A percentile compares a stretch with the other conserved stretches of the same genome.
These are phyloP conservation scores for Macheiramphus alcinus DNA, from an alignment of 2,113 vertebrate genomes.

Conservation along the genomic window DNA sequence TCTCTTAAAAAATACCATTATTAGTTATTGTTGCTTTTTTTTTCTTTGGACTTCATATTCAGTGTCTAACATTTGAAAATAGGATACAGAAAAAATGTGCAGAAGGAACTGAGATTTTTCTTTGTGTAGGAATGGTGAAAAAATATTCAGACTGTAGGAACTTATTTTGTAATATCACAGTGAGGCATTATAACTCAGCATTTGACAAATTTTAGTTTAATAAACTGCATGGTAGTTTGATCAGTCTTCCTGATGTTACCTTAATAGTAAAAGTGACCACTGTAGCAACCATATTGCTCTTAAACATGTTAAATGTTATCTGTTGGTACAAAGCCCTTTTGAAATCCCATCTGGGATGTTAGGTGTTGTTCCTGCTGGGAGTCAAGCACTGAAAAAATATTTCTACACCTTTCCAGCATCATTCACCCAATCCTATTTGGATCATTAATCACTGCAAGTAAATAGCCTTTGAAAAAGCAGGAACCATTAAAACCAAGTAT, in stretches of 20 bases:
- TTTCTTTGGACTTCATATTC: background rate
- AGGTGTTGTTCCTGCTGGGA: background rate
- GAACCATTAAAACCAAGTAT: background rate
- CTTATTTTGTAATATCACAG: background rate
- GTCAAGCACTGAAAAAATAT: background rate
- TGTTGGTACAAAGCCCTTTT: background rate
- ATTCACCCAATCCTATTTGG: background rate
- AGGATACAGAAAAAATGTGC: background rate
- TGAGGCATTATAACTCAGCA: background rate
- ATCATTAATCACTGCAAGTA: background rate
- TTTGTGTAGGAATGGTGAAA: background rate
- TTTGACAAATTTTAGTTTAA: background rate
- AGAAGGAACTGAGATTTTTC: background rate
- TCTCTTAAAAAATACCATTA: background rate
- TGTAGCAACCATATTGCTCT: background rate
- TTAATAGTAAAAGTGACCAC: background rate
- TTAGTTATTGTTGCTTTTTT: background rate
- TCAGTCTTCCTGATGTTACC: background rate
- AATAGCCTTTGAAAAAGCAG: background rate
- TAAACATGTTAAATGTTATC: background rate
- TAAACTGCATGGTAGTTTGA: background rate
- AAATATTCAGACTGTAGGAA: background rate
- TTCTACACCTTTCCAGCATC: background rate
- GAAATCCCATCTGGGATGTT: background rate
- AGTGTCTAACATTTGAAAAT: background rate